These are phyloP conservation scores for Hypanus sabinus DNA, from an alignment of 2,113 vertebrate genomes.

Conservation along the genomic window DNA sequence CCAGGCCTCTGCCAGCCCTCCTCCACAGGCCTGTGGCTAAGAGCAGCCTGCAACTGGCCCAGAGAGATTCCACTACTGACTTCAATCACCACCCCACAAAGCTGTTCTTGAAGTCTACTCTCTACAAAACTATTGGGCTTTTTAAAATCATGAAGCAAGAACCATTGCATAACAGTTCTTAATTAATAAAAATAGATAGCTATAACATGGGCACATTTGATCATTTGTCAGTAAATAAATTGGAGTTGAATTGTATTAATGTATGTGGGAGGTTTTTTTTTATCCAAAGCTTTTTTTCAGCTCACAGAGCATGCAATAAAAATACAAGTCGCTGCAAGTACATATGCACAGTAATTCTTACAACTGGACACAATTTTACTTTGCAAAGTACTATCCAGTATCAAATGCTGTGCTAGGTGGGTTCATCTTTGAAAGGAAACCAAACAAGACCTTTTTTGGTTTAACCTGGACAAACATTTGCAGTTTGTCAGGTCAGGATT, in stretches of 20 bases:
- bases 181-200: background rate
- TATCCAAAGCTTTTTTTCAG: background rate
- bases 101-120: background rate
- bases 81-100: background rate
- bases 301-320: background rate
- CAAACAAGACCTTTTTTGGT: too few relatives aligned
- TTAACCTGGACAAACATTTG: background rate
- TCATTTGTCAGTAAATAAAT: background rate
- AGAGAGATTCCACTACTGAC: background rate
- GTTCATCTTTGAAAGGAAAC: background rate
- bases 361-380: background rate
- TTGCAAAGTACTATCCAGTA: background rate
- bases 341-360: background rate
- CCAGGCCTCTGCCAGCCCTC: background rate
- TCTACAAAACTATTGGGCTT: background rate
- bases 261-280: background rate
- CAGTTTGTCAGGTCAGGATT: background rate
- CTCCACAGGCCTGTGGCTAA: background rate
- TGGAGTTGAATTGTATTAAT: background rate
- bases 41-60: background rate
- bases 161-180: background rate
- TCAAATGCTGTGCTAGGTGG: background rate
- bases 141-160: background rate
- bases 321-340: background rate
- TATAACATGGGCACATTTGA: background rate